Percentiles rank a stretch among this genome's conserved stretches.
Evolutionary conservation across 1,140 invertebrate genomes (phyloP).

Genomic region (Leguminivora glycinivorella): DNA sequence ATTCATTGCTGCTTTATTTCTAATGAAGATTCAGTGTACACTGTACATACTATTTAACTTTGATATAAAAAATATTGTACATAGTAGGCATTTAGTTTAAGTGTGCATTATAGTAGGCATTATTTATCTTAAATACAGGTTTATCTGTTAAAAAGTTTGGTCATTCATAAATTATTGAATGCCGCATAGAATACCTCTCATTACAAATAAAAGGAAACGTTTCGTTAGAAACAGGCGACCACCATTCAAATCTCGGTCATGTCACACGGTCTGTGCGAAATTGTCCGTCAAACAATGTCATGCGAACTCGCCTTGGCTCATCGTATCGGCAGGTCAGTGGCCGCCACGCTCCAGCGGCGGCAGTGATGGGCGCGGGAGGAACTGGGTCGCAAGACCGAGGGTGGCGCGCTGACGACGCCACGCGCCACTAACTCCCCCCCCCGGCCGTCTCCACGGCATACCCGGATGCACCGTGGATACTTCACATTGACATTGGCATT

Average conservation of each 20-base stretch:
- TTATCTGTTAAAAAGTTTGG: no score
- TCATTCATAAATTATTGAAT: no score
- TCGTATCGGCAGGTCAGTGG: conserved; percentile 26
- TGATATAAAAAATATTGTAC: no score
- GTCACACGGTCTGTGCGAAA: conserved; percentile 10
- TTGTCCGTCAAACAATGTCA: conserved; percentile 22
- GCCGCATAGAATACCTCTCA: no score
- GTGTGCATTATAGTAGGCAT: no score
- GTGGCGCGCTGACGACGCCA: conserved; percentile 45
- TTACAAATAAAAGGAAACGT: no score
- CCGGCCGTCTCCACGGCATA: no score
- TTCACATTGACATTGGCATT: conserved; percentile 13
- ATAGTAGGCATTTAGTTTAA: no score
- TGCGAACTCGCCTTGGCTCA: conserved; percentile 15
- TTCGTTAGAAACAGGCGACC: neutral
- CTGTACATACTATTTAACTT: no score
- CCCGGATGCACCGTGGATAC: conserved; percentile 39
- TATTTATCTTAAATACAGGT: no score
- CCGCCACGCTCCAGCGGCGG: conserved; percentile 47
- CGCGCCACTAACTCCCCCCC: conserved; percentile 28
- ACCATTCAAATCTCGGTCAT: neutral
- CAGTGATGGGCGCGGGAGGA: conserved; percentile 29
- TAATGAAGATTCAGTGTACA: no score
- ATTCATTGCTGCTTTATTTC: neutral
- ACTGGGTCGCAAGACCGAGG: conserved; percentile 32